Evolutionary conservation across 2,888 invertebrate species (phyloP).

Genomic region (Arge pagana): DNA sequence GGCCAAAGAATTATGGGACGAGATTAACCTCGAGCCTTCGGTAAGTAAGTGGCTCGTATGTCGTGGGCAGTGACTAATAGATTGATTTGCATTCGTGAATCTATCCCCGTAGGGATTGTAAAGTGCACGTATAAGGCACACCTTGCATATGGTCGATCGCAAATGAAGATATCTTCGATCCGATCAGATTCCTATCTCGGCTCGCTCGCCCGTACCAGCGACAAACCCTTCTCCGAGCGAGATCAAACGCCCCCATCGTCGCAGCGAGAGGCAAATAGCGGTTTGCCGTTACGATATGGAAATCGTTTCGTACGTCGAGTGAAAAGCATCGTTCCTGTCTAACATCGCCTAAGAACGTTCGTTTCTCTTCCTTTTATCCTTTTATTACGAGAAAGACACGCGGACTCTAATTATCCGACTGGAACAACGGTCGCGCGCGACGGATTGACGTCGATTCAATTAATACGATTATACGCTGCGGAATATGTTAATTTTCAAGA

Average conservation of each 20-base stretch:
- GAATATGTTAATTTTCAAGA: too few species aligned
- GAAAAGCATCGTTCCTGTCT: too few species aligned
- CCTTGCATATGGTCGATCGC: slow-evolving; percentile 44
- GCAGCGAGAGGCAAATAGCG: slow-evolving; percentile 37
- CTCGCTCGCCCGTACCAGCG: slow-evolving; percentile 2
- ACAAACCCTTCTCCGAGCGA: slow-evolving; percentile 14
- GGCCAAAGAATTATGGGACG: too few species aligned
- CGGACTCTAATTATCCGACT: too few species aligned
- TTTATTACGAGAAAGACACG: too few species aligned
- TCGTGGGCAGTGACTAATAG: slow-evolving; percentile 1
- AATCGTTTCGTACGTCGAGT: slow-evolving; percentile 8
- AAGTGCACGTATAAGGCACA: slow-evolving; percentile 33
- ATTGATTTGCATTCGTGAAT: slow-evolving; percentile 18
- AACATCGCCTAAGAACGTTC: too few species aligned
- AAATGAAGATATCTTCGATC: slow-evolving; percentile 31
- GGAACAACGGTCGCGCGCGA: too few species aligned
- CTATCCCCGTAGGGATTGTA: slow-evolving; percentile 6
- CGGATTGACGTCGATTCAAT: too few species aligned
- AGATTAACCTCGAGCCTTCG: background rate
- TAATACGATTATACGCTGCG: too few species aligned
- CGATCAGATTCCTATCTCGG: slow-evolving; percentile 6
- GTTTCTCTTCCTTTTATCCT: too few species aligned
- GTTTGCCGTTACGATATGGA: slow-evolving; percentile 44
- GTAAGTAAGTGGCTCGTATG: background rate
- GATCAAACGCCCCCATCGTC: slow-evolving; percentile 14